Evolutionary conservation across 2,113 vertebrate species (phyloP).

Genomic region (Plecotus auritus): DNA sequence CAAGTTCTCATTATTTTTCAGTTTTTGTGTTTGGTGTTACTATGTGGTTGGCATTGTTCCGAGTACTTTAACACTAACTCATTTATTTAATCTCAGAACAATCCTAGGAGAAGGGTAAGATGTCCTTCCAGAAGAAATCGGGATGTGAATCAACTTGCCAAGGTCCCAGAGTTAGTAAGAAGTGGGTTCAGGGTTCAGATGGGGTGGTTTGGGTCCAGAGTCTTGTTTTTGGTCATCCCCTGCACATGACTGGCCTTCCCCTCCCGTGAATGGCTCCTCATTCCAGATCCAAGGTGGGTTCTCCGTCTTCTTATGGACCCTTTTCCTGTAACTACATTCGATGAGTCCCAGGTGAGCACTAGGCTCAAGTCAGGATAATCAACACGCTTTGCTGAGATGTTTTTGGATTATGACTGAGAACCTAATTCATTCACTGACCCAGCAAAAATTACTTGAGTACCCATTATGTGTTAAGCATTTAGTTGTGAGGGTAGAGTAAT

Average conservation of each 20-base stretch:
- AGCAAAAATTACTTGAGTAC: neutral
- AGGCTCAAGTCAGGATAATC: neutral
- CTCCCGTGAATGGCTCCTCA: neutral
- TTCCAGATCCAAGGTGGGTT: neutral
- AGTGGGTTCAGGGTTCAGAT: neutral
- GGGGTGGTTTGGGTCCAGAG: no score
- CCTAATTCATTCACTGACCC: neutral
- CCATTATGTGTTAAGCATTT: neutral
- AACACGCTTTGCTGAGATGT: neutral
- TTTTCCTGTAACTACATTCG: neutral
- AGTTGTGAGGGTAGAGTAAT: neutral
- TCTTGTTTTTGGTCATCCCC: neutral
- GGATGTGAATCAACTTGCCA: neutral
- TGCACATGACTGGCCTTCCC: fast-evolving
- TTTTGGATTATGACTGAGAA: neutral
- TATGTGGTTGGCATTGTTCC: neutral
- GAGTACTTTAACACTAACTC: neutral
- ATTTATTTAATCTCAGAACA: neutral
- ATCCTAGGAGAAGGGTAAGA: fast-evolving
- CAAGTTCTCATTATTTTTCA: conserved; percentile 3
- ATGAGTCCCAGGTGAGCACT: neutral
- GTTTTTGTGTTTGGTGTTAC: neutral
- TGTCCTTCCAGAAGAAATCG: neutral
- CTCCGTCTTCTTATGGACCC: neutral
- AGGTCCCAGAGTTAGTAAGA: neutral